Conservation (phyloP, 2,797 vertebrate genomes). For the Bucorvus abyssinicus region DNA sequence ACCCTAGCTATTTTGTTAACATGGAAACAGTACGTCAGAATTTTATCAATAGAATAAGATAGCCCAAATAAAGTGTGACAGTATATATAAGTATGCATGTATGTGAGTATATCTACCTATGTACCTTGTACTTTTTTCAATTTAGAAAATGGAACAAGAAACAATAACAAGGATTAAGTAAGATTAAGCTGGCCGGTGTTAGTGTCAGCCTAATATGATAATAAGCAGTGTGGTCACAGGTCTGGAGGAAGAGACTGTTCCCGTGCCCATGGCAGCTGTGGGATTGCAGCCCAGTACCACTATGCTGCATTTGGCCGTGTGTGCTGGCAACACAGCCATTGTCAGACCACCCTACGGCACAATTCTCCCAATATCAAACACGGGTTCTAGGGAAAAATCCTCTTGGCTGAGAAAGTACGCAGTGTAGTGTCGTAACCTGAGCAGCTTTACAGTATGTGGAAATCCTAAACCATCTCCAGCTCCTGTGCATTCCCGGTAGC, state of each 20-base stretch:
- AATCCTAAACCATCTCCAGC: background rate
- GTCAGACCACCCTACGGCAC: background rate
- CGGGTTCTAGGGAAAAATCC: background rate
- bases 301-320: background rate
- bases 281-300: background rate
- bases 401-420: background rate
- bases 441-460: background rate
- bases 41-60: background rate
- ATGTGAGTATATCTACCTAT: no score
- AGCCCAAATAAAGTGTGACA: background rate
- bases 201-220: background rate
- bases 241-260: background rate
- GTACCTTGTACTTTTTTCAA: background rate
- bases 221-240: background rate
- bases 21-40: background rate
- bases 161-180: background rate
- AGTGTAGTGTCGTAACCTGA: background rate
- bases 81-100: no score
- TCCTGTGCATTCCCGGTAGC: background rate
- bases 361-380: background rate
- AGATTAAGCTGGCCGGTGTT: background rate
- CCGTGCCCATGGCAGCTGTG: rapidly evolving
- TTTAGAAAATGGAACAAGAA: background rate
- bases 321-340: background rate
- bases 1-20: background rate